Conservation (phyloP, 2,888 invertebrate species). For the Abrostola triplasia region DNA sequence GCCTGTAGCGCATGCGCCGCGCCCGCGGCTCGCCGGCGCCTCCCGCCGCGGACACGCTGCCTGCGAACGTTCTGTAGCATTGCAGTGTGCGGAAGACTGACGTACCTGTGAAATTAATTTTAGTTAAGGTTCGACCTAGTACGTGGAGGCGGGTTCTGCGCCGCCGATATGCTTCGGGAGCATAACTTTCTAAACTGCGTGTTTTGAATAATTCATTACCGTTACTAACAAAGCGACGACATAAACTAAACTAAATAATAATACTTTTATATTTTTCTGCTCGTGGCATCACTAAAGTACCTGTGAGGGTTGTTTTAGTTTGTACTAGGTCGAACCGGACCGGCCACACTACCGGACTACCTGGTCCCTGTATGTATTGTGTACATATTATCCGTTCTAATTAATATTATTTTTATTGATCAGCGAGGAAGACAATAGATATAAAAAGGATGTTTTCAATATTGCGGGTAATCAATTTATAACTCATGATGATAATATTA, state of each 20-base stretch:
- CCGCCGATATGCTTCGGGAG: neutral
- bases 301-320: neutral
- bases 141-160: slow-evolving; percentile 8
- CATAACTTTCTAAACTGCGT: no score
- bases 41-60: neutral
- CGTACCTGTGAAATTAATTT: slow-evolving; percentile 7
- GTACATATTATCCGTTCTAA: neutral
- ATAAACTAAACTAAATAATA: neutral
- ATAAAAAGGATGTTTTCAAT: neutral
- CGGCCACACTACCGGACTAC: neutral
- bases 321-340: neutral
- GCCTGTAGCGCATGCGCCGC: slow-evolving; percentile 13
- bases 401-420: neutral
- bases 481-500: no score
- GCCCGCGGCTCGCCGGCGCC: slow-evolving; percentile 3
- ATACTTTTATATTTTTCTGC: neutral
- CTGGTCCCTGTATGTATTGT: neutral
- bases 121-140: neutral
- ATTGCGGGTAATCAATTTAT: slow-evolving; percentile 8
- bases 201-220: neutral
- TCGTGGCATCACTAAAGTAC: neutral
- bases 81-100: slow-evolving; percentile 38
- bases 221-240: no score
- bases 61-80: slow-evolving; percentile 4
- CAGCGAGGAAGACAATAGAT: neutral